Evolutionary conservation across 2,888 invertebrate species (phyloP), one percentile per base, ranked within the genome.

Genomic region (Harpagoxenus sublaevis): DNA sequence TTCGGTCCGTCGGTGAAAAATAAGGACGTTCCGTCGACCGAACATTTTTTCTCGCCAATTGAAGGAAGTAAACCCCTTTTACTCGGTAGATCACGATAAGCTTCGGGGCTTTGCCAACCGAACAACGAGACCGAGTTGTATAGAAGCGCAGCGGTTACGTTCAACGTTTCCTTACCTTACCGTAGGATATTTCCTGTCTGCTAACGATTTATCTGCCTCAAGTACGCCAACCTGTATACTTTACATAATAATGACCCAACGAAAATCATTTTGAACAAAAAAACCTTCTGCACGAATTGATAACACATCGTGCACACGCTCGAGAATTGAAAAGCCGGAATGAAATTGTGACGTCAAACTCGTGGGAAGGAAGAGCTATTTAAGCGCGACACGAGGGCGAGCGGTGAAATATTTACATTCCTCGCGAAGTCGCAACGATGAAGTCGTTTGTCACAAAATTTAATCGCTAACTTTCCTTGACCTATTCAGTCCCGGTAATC

Each of bases 21-120:
- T 91, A 88, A 90, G 87, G 89, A 91, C 86, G 91, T 88, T 83
- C 71, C 86, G 23, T 74, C 51, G 65, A 63, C 77, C 87, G 75
- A 86, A 87, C 90, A 91, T 92, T 91, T 91, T 60, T 90, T 89
- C 89, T 89, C 84, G 90, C 89, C 89, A 90, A 89, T 90, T 89
- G 89, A 90, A 89, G 89, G 89, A 91, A 91, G 89, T 87, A 86
- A 91, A 89, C 85, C 90, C 35, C 91, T 89, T 91, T 91, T 89
- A 87, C 88, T 88, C 85, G 88, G 86, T 88, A 90, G 93, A 93
- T 93, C 90, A 86, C 90, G 92, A 92, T 92, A 93, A 92, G 90
- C 86, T 78, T 53, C 70, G 85, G 87, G 87, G 85, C 89, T 89
- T 89, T 88, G 87, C 91, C 91, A 90, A 90, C 92, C 92, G 88